Percentiles rank a stretch among this genome's conserved stretches.
Conservation (phyloP, 2,797 vertebrate species). For the Eulemur albifrons region DNA sequence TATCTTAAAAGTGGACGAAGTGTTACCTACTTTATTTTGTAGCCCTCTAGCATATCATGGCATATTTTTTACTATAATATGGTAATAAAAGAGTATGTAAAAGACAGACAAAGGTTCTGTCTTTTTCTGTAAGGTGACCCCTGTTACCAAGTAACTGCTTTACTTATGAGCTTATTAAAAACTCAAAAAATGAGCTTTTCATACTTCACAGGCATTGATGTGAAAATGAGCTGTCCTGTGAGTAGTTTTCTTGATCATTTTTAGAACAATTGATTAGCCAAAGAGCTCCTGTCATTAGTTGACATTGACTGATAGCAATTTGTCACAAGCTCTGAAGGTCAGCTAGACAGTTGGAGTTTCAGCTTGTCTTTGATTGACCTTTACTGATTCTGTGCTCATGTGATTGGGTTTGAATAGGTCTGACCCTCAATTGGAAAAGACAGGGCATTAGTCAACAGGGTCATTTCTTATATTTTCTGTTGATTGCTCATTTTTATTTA, state of each 20-base stretch:
- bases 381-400: conserved; percentile 87
- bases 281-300: conserved; percentile 91
- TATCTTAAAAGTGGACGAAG: conserved; percentile 75
- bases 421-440: conserved; percentile 86
- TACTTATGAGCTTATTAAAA: conserved; percentile 93
- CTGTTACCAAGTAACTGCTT: conserved; percentile 90
- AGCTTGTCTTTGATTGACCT: conserved; percentile 90
- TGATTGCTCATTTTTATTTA: conserved; percentile 80
- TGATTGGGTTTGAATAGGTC: conserved; percentile 88
- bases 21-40: conserved; percentile 85
- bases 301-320: conserved; percentile 93
- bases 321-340: conserved; percentile 94
- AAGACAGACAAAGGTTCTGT: conserved; percentile 88
- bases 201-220: conserved; percentile 90
- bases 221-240: conserved; percentile 90
- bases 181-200: conserved; percentile 90
- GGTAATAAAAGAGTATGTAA: conserved; percentile 89
- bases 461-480: conserved; percentile 76
- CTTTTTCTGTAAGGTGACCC: conserved; percentile 90
- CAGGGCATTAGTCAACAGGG: conserved; percentile 85
- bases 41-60: conserved; percentile 85
- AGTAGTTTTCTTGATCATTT: conserved; percentile 91
- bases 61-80: conserved; percentile 89
- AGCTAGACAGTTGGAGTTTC: conserved; percentile 87
- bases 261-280: conserved; percentile 92